These are phyloP conservation scores for Dyspetes luteomarginatus DNA, from an alignment of 2,888 invertebrate species.

Conservation along the genomic window DNA sequence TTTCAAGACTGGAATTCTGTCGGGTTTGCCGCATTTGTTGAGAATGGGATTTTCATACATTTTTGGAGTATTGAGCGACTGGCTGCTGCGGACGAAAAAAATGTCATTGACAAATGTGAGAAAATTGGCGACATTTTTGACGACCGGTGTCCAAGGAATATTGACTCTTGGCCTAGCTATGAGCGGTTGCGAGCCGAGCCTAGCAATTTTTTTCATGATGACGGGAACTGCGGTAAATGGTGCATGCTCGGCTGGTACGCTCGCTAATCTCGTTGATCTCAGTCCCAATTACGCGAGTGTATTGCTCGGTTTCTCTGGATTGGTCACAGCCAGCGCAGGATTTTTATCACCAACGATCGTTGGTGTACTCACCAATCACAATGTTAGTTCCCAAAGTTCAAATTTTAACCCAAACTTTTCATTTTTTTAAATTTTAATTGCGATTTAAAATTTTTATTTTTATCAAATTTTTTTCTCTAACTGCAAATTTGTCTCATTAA, in stretches of 20 bases:
- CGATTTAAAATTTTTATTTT: conserved; percentile 14
- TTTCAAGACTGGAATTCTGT: conserved; percentile 86
- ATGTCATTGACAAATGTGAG: conserved; percentile 87
- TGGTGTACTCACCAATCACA: conserved; percentile 86
- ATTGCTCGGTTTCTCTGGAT: conserved; percentile 86
- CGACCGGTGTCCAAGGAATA: conserved; percentile 86
- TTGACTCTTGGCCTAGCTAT: conserved; percentile 87
- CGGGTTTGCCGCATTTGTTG: conserved; percentile 87
- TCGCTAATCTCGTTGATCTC: conserved; percentile 88
- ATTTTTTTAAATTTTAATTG: too few relatives aligned
- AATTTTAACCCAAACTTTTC: not conserved
- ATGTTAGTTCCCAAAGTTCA: conserved; percentile 84
- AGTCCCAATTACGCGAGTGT: conserved; percentile 87
- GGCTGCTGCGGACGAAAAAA: conserved; percentile 85
- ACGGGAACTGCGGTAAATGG: conserved; percentile 88
- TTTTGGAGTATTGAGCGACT: conserved; percentile 86
- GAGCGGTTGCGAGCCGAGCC: conserved; percentile 86
- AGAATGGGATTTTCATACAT: conserved; percentile 86
- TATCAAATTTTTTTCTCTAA: conserved; percentile 21
- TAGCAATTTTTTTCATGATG: conserved; percentile 86
- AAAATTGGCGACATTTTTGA: conserved; percentile 86
- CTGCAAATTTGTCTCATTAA: not conserved
- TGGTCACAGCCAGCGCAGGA: conserved; percentile 85
- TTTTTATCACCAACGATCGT: conserved; percentile 87
- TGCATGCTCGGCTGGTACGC: conserved; percentile 87